Evolutionary conservation across 2,797 vertebrate species (phyloP), one percentile per base, ranked within the genome.

Genomic region (Craterocephalus amniculus): DNA sequence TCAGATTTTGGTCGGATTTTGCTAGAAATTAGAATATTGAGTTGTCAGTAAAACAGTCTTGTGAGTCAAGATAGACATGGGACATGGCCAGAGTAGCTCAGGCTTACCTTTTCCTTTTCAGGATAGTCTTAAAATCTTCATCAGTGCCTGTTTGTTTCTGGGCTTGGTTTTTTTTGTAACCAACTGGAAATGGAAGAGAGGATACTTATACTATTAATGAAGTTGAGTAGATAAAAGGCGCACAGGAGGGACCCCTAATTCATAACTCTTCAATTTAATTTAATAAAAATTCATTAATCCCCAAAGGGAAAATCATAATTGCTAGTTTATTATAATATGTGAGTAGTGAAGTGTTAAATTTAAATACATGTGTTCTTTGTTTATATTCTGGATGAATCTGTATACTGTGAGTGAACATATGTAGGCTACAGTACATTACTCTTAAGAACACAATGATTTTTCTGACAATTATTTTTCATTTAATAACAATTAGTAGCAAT

Each of bases 141-240:
- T 89, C 83, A 27, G 80, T 60, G 67, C 40, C 45, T 54, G 29
- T 4, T 60, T 67, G 59, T 54, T 74, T 65, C 13, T 80, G 86
- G 0, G 60, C 36, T 83, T 93, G 96, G 64, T 75, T 55, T 65
- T 87, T 97, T 88, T 96, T 95, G 83, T 90, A 96, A 74, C 95
- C 95, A 88, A 95, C 95, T 97, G 86, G 89, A 79, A 74, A 63
- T 68, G 75, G 76, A 81, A 64, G 63, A 59, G n/a, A 81, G 2
- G 11, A 26, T 24, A 51, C 18, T 64, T 31, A 14, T 2, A 31
- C 63, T 67, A 76, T 63, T 57, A 24, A 34, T 58, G 31, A 7
- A 60, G 29, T 43, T 6, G 64, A 72, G 9, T 22, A 57, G 72
- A 54, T 59, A 59, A 64, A 52, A 31, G 31, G 48, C 29, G 43